Evolutionary conservation across 2,113 vertebrate species (phyloP).

Genomic region (Percina caprodes): DNA sequence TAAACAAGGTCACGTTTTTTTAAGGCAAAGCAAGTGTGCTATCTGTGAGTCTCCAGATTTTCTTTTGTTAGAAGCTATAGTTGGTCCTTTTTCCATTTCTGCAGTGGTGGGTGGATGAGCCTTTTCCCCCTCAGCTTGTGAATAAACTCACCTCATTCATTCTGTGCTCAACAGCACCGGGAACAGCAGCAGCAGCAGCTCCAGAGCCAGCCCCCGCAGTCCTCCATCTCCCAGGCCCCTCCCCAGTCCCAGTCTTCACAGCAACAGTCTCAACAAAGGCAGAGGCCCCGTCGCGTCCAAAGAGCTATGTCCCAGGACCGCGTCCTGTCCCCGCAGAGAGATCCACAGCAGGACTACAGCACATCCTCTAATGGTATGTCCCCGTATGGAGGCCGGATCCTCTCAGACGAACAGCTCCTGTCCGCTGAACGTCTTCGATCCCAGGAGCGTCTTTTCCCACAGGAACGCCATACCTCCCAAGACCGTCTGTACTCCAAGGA

Average conservation of each 20-base stretch:
- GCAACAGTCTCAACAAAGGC: constrained; percentile 83
- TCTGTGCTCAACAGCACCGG: constrained; percentile 66
- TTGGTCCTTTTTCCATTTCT: neutral
- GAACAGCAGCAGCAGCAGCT: constrained; percentile 73
- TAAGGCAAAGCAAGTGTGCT: constrained; percentile 14
- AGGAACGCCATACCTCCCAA: constrained; percentile 93
- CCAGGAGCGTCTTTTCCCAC: constrained; percentile 91
- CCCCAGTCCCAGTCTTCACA: constrained; percentile 75
- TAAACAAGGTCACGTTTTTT: constrained; percentile 22
- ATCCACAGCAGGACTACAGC: constrained; percentile 88
- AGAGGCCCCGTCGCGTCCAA: constrained; percentile 92
- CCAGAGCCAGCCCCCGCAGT: constrained; percentile 71
- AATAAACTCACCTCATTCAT: constrained; percentile 56
- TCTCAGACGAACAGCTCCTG: constrained; percentile 94
- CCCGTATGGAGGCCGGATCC: constrained; percentile 89
- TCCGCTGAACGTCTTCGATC: constrained; percentile 87
- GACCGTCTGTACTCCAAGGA: constrained; percentile 94
- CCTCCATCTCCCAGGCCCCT: constrained; percentile 73
- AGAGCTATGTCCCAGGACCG: constrained; percentile 99
- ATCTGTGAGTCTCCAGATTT: constrained; percentile 22
- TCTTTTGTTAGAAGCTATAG: constrained; percentile 9
- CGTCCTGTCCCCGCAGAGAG: constrained; percentile 90
- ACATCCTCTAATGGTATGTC: constrained; percentile 83
- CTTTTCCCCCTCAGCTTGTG: constrained; percentile 26
- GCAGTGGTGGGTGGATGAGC: constrained; percentile 24